Evolutionary conservation across 2,797 vertebrate genomes (phyloP), one percentile per base, ranked within the genome.

Genomic region (Macroramphosus scolopax): DNA sequence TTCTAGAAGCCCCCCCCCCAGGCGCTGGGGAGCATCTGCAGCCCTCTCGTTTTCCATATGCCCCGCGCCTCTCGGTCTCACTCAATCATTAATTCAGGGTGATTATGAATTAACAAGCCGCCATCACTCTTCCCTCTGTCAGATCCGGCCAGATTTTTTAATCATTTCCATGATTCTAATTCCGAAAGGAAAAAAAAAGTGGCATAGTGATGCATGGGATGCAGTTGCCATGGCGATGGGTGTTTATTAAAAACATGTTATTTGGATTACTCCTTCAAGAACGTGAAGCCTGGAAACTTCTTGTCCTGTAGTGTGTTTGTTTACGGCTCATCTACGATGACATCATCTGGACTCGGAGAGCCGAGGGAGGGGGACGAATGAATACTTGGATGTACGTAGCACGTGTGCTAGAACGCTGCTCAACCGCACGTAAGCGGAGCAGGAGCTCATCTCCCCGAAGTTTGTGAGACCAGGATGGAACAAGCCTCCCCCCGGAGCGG

Each of bases 61-160:
- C 75, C 81, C 59, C 18, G 65, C 38, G 82, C 77, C 84, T 77
- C 62, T 77, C 76, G 75, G 81, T 80, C 71, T 72, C 70, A 50
- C 58, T 77, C 71, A 76, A 89, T 87, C 83, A 83, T 76, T 89
- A 78, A 89, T 88, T 89, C 81, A 87, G 71, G 67, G 58, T 76
- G 64, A 84, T 78, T 87, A 87, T 82, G 78, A 88, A 87, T 88
- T 83, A 86, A 81, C 78, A 81, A 86, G 78, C 68, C 66, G 49
- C 72, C 71, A 66, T 84, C 53, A 46, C 71, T 64, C 62, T 47
- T 44, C 37, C 24, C 29, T 6, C 51, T 8, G 13, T 75, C 72
- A 63, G 34, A 65, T 72, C 68, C 51, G 40, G 32, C 28, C 16
- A 15, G 5, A 2, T 15, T 14, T 8, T 34, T 8, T 4, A 49